Evolutionary conservation across 2,888 invertebrate species (phyloP).

Genomic region (Sympetrum striolatum): DNA sequence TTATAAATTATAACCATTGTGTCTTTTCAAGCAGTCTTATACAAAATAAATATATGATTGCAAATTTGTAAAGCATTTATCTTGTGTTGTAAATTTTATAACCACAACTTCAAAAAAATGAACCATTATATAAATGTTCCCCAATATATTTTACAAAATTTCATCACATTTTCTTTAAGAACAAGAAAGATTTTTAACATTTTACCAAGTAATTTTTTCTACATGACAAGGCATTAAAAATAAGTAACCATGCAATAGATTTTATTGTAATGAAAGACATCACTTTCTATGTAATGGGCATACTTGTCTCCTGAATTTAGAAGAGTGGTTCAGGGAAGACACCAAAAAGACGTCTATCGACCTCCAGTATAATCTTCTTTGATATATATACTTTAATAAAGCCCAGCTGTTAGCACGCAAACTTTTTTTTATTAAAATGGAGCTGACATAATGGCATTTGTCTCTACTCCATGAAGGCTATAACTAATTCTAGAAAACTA

Average conservation of each 20-base stretch:
- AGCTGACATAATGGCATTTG: not conserved
- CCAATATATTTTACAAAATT: not conserved
- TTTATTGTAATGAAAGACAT: not conserved
- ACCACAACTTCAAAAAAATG: not conserved
- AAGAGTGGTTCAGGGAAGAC: slow-evolving; percentile 10
- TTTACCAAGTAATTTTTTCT: not conserved
- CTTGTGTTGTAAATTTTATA: not conserved
- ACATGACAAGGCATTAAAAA: not conserved
- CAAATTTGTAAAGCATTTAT: not conserved
- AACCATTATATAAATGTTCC: not conserved
- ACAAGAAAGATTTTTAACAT: not conserved
- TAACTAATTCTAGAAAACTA: not conserved
- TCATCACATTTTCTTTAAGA: not conserved
- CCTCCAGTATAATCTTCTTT: not conserved
- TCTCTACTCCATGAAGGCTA: not conserved
- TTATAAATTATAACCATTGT: not conserved
- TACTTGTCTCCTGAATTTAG: not conserved
- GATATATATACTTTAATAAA: not conserved
- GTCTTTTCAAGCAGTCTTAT: slow-evolving; percentile 42
- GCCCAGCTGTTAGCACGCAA: not conserved
- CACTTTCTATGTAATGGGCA: not conserved
- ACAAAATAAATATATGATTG: not conserved
- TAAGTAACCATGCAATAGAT: not conserved
- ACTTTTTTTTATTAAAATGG: not conserved
- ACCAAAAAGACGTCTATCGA: not conserved